phyloP scores from a whole-genome alignment of 2,797 vertebrate species.

The Bryconaethiops microstoma region DNA sequence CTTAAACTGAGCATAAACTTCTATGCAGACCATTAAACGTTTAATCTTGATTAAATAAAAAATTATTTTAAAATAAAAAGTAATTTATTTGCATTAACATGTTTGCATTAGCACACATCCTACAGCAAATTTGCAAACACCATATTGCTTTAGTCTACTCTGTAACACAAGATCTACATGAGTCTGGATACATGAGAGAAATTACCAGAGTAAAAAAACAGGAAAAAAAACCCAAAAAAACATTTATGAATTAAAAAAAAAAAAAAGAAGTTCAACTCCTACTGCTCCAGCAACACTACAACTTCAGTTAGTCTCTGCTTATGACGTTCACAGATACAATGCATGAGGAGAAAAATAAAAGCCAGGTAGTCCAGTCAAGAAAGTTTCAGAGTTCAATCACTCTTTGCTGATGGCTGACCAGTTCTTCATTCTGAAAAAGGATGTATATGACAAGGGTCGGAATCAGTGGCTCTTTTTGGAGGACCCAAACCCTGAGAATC shows the following conservation, averaged over 20 bases:
- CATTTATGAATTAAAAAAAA: too few relatives aligned
- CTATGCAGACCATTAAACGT: too few relatives aligned
- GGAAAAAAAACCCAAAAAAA: too few relatives aligned
- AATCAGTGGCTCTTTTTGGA: slow-evolving; percentile 93
- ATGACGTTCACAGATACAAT: slow-evolving; percentile 5
- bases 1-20: too few relatives aligned
- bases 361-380: slow-evolving; percentile 22
- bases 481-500: slow-evolving; percentile 94
- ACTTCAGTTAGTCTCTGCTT: slow-evolving; percentile 3
- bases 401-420: slow-evolving; percentile 2
- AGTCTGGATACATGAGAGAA: not conserved
- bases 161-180: not conserved
- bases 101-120: not conserved
- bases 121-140: not conserved
- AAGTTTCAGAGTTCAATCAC: slow-evolving; percentile 17
- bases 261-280: not conserved
- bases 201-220: slow-evolving; percentile 14
- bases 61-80: slow-evolving; percentile 40
- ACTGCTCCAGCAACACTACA: not conserved
- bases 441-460: not conserved
- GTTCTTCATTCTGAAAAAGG: not conserved
- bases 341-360: not conserved
- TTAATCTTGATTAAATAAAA: slow-evolving; percentile 5
- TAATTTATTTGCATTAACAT: not conserved
- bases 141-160: slow-evolving; percentile 25